phyloP scores from a whole-genome alignment of 2,888 invertebrate genomes.

The Drosophila anomalata region DNA sequence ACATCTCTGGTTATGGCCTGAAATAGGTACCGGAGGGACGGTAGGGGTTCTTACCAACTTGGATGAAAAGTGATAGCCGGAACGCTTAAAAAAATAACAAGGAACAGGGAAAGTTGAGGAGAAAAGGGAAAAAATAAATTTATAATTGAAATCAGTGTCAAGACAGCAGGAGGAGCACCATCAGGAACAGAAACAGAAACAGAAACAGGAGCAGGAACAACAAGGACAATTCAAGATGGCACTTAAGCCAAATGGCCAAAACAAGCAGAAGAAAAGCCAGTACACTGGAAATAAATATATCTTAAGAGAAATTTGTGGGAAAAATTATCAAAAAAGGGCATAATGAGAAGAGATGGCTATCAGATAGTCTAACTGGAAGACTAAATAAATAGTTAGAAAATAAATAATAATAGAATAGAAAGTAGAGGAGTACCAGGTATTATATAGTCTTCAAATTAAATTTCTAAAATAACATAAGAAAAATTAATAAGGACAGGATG shows the following conservation, averaged over 20 bases:
- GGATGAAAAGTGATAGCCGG: slow-evolving; percentile 67
- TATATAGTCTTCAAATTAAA: too few species aligned
- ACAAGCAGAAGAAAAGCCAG: slow-evolving; percentile 16
- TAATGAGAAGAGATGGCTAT: too few species aligned
- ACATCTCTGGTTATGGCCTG: background rate
- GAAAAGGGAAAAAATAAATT: slow-evolving; percentile 55
- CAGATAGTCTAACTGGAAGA: too few species aligned
- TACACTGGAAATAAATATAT: background rate
- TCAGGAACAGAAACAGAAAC: slow-evolving; percentile 9
- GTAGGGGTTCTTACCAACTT: slow-evolving; percentile 62
- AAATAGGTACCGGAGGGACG: slow-evolving; percentile 6
- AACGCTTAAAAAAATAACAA: slow-evolving; percentile 1
- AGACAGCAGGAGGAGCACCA: slow-evolving; percentile 30
- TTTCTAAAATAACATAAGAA: too few species aligned
- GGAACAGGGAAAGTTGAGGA: slow-evolving; percentile 13
- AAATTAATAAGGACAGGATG: too few species aligned
- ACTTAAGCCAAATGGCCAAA: slow-evolving; percentile 57
- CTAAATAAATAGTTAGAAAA: too few species aligned
- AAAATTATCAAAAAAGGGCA: too few species aligned
- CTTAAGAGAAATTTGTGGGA: too few species aligned
- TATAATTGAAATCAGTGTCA: slow-evolving; percentile 77
- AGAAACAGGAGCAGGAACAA: slow-evolving; percentile 17
- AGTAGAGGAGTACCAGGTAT: too few species aligned
- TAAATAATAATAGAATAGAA: too few species aligned
- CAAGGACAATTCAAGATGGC: slow-evolving; percentile 35